Base-by-base conservation (phyloP, 2,888 invertebrate species). In the Orthonychiurus folsomi region DNA sequence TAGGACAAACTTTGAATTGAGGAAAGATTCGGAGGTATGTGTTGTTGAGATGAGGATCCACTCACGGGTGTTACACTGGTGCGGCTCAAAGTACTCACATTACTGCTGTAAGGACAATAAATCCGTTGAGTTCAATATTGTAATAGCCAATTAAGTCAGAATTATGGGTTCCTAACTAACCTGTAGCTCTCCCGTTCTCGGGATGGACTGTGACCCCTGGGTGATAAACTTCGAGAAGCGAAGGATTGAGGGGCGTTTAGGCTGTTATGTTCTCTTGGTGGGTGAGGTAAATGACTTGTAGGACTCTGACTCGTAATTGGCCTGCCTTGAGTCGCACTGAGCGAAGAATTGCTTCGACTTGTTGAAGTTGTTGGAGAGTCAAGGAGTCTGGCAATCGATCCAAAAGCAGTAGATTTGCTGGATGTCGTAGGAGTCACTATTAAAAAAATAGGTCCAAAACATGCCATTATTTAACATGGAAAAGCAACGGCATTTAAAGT, bases 101-200 rank as follows among this genome's bases (percentile, higher is more conserved):
- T 89, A 81, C 88, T 89, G 82, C 84, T 85, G 80, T 74, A 80
- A 78, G 26, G 18, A 50, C 48, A 59, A 27, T 50, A 26, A 47
- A 54, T 48, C 1, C 21, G 37, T 37, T 37, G 58, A 50, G 54
- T 0, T 24, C 52, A 59, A 47, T 20, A 57, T 18, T 26, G 12
- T 47, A 37, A 23, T n/a, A n/a, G n/a, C 21, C 21, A 59, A 59
- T 21, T 24, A 23, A 20, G n/a, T n/a, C n/a, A n/a, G n/a, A n/a
- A n/a, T n/a, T 5, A 26, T 3, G 20, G 47, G 28, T 27, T 27
- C 3, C 26, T 28, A n/a, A 37, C 72, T 73, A 81, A 90, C 90
- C 89, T 89, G 80, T 88, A 90, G 78, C 86, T 88, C 76, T 90
- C 90, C 71, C 90, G 82, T 78, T 91, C 90, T 74, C 89, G 82